These are phyloP conservation scores for Xerus inauris DNA, from an alignment of 2,113 vertebrate genomes.

Conservation along the genomic window DNA sequence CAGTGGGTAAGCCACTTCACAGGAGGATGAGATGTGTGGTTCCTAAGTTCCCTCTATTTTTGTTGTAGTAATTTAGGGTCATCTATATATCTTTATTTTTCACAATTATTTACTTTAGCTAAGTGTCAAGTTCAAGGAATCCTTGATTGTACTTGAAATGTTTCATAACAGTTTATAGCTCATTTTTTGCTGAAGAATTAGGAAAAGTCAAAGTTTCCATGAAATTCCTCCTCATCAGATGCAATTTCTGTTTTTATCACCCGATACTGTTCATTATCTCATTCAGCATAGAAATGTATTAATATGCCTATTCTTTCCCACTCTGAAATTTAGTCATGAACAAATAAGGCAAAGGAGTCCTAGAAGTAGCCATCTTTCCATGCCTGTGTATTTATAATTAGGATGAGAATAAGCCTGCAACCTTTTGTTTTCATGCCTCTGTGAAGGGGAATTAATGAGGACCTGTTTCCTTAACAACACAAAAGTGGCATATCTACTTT, in stretches of 20 bases:
- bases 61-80: neutral
- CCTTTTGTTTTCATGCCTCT: constrained; percentile 77
- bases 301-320: constrained; percentile 63
- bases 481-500: constrained; percentile 73
- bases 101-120: constrained; percentile 81
- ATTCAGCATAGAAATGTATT: constrained; percentile 76
- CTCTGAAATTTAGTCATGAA: constrained; percentile 72
- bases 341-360: constrained; percentile 72
- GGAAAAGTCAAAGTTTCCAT: constrained; percentile 63
- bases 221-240: constrained; percentile 67
- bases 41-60: neutral
- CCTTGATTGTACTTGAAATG: constrained; percentile 57
- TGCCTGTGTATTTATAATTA: constrained; percentile 59
- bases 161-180: constrained; percentile 66
- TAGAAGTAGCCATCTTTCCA: constrained; percentile 70
- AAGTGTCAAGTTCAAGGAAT: constrained; percentile 64
- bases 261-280: constrained; percentile 76
- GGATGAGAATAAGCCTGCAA: constrained; percentile 76
- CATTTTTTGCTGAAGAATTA: constrained; percentile 80
- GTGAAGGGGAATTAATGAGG: constrained; percentile 75
- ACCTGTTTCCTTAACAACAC: constrained; percentile 82
- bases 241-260: constrained; percentile 75
- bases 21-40: neutral
- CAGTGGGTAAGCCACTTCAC: neutral
- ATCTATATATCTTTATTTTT: constrained; percentile 78